Conservation (phyloP, 1,140 invertebrate species). For the Homarus americanus region DNA sequence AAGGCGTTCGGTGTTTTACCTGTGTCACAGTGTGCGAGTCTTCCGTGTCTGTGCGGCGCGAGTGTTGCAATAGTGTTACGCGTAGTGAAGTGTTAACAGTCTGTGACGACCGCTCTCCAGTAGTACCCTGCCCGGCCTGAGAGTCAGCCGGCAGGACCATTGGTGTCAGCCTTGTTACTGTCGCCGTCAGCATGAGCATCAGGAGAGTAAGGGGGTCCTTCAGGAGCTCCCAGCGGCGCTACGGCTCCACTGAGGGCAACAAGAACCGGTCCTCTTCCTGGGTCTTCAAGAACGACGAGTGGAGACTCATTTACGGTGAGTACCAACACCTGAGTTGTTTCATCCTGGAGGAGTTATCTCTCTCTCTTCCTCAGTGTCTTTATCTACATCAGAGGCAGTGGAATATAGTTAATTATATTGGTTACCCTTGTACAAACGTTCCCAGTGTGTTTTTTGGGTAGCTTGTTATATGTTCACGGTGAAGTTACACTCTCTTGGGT, state of each 20-base stretch:
- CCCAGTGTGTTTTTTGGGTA: too few relatives aligned
- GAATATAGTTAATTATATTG: too few relatives aligned
- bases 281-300: constrained; percentile 66
- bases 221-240: constrained; percentile 60
- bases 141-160: neutral
- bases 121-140: neutral
- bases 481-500: too few relatives aligned
- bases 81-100: neutral
- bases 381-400: too few relatives aligned
- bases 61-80: neutral
- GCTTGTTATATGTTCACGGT: too few relatives aligned
- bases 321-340: neutral
- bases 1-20: neutral
- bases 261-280: constrained; percentile 46
- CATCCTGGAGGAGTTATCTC: too few relatives aligned
- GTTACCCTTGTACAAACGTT: too few relatives aligned
- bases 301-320: constrained; percentile 67
- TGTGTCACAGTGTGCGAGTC: neutral
- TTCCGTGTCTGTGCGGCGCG: neutral
- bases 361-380: too few relatives aligned
- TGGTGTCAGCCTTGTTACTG: neutral
- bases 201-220: constrained; percentile 61
- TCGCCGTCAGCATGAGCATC: constrained; percentile 57
- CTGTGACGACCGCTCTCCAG: neutral
- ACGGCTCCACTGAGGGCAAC: constrained; percentile 60